Evolutionary conservation across 2,888 invertebrate genomes (phyloP), one percentile per base, ranked within the genome.

Genomic region (Darwinula stevensoni): DNA sequence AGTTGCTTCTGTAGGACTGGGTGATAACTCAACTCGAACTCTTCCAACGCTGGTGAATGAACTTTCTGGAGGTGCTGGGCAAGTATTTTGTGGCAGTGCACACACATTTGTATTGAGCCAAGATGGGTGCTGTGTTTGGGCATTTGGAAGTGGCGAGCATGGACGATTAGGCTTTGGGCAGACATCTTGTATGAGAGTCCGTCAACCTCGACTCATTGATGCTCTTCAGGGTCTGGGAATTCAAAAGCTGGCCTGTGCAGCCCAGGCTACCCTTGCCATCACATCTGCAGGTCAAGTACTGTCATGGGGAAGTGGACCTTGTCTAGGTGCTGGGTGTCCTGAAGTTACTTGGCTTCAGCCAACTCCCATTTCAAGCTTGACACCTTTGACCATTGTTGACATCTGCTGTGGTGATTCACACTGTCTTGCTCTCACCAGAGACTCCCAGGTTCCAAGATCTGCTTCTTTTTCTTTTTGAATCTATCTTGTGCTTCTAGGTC

Each of bases 321-420:
- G 61, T 40, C 45, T 64, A n/a, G n/a, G n/a, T n/a, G n/a, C n/a
- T n/a, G n/a, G n/a, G n/a, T n/a, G n/a, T n/a, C n/a, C n/a, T n/a
- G n/a, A n/a, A n/a, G n/a, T n/a, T n/a, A n/a, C n/a, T n/a, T n/a
- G n/a, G n/a, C n/a, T n/a, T n/a, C n/a, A n/a, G n/a, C n/a, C n/a
- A n/a, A n/a, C n/a, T n/a, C n/a, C n/a, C n/a, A n/a, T n/a, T n/a
- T n/a, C n/a, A n/a, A n/a, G n/a, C n/a, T n/a, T n/a, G n/a, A n/a
- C n/a, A n/a, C n/a, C n/a, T n/a, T n/a, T n/a, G n/a, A n/a, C n/a
- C n/a, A n/a, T n/a, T n/a, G n/a, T n/a, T n/a, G n/a, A n/a, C n/a
- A 58, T 65, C 35, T 53, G 61, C 1, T 58, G 58, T 35, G 64
- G 65, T 3, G 64, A 64, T 43, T 60, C 60, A 15, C 64, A 65